These are phyloP conservation scores for Sialis fuliginosa DNA, from an alignment of 2,888 invertebrate species.

Conservation along the genomic window DNA sequence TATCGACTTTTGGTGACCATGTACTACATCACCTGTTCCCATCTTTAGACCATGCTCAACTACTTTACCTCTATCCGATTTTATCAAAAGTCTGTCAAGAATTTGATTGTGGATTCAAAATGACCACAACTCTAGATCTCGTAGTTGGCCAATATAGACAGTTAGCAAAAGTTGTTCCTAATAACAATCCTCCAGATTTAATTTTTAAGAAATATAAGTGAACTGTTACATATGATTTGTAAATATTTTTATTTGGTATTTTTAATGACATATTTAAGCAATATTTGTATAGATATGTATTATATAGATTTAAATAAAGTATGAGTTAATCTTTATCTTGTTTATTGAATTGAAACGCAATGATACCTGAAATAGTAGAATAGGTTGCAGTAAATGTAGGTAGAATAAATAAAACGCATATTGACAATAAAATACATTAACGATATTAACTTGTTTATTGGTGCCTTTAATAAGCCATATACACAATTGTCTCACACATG, in stretches of 20 bases:
- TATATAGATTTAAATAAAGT: too few relatives aligned
- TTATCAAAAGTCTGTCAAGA: conserved; percentile 44
- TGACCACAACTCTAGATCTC: conserved; percentile 36
- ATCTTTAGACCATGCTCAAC: conserved; percentile 55
- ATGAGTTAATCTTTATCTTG: neutral
- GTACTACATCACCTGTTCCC: conserved; percentile 66
- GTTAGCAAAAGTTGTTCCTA: conserved; percentile 29
- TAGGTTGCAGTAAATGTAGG: too few relatives aligned
- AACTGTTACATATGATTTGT: neutral
- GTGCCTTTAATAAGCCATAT: conserved; percentile 24
- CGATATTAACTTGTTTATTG: conserved; percentile 46
- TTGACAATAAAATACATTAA: conserved; percentile 31
- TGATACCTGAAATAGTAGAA: conserved; percentile 10
- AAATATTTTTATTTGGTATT: neutral
- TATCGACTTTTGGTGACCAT: conserved; percentile 64
- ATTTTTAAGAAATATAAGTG: neutral
- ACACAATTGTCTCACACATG: conserved; percentile 13
- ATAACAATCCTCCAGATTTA: conserved; percentile 15
- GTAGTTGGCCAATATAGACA: conserved; percentile 49
- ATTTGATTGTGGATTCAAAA: conserved; percentile 33
- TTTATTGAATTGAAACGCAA: too few relatives aligned
- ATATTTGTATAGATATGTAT: neutral
- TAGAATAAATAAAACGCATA: conserved; percentile 10
- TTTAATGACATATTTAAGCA: neutral
- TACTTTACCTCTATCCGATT: conserved; percentile 45